A percentile compares a stretch with the other conserved stretches of the same genome.
These are phyloP conservation scores for Lordiphosa fenestrarum DNA, from an alignment of 2,888 invertebrate genomes.

Conservation along the genomic window DNA sequence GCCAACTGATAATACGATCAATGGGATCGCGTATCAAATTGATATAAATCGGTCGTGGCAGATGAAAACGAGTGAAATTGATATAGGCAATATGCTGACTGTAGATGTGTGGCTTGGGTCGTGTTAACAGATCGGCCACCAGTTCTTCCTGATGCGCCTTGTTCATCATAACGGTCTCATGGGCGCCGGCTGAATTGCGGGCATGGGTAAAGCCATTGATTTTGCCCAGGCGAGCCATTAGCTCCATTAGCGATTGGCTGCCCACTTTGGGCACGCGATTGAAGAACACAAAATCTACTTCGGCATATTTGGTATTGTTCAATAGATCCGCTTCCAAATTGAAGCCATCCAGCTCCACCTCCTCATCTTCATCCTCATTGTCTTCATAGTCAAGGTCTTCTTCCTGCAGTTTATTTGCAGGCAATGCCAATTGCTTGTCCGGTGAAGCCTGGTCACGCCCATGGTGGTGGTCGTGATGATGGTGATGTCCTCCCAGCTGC, in stretches of 20 bases:
- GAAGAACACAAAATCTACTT: conserved; percentile 89
- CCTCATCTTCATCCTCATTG: conserved; percentile 12
- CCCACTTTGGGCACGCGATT: conserved; percentile 95
- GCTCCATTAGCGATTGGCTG: conserved; percentile 93
- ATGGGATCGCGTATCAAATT: conserved; percentile 94
- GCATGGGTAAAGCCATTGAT: conserved; percentile 79
- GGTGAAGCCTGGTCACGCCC: conserved; percentile 21
- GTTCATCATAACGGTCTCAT: conserved; percentile 89
- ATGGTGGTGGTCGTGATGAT: conserved; percentile 24
- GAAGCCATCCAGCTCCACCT: conserved; percentile 17
- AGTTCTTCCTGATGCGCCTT: conserved; percentile 88
- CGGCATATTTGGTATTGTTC: conserved; percentile 76
- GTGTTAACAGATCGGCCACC: conserved; percentile 84
- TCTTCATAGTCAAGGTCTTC: conserved; percentile 4
- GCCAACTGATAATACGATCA: conserved; percentile 94
- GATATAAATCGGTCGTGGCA: conserved; percentile 92
- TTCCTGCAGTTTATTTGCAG: conserved; percentile 15
- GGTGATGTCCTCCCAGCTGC: conserved; percentile 21
- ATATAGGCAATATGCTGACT: conserved; percentile 94
- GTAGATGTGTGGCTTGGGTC: conserved; percentile 89
- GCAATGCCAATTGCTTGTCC: conserved; percentile 50
- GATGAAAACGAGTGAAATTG: conserved; percentile 89
- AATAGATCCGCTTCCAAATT: conserved; percentile 59
- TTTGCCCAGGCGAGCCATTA: conserved; percentile 84
- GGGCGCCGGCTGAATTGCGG: conserved; percentile 89